phyloP scores from a whole-genome alignment of 2,888 invertebrate genomes.

The Drosophila silvestris region DNA sequence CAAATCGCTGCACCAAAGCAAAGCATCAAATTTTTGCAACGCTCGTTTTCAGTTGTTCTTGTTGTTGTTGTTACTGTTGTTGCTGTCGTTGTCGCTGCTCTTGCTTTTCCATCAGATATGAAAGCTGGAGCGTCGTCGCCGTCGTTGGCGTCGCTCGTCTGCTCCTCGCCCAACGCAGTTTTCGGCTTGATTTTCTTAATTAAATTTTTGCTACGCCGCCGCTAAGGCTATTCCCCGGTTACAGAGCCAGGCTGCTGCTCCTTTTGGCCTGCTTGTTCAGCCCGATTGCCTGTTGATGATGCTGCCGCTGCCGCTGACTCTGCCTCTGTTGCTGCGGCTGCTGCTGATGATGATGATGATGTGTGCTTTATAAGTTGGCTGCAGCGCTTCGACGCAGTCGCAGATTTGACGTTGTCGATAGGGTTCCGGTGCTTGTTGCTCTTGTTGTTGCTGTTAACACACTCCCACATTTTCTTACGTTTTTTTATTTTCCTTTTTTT shows the following conservation, averaged over 20 bases:
- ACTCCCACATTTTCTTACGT: slow-evolving; percentile 70
- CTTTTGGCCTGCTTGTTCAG: slow-evolving; percentile 51
- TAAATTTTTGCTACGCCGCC: slow-evolving; percentile 80
- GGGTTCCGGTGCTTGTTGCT: slow-evolving; percentile 58
- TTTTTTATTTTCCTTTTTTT: slow-evolving; percentile 17
- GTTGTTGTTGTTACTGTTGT: slow-evolving; percentile 45
- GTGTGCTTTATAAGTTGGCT: slow-evolving; percentile 76
- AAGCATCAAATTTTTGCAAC: slow-evolving; percentile 77
- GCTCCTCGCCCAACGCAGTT: slow-evolving; percentile 72
- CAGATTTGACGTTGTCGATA: slow-evolving; percentile 72
- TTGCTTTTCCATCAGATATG: slow-evolving; percentile 80
- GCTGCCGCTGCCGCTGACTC: slow-evolving; percentile 30
- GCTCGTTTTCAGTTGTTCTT: slow-evolving; percentile 71
- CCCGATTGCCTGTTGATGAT: slow-evolving; percentile 58
- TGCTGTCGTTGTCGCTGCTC: slow-evolving; percentile 65
- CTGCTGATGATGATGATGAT: slow-evolving; percentile 68
- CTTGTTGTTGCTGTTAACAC: slow-evolving; percentile 77
- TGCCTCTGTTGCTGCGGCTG: slow-evolving; percentile 27
- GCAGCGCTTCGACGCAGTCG: slow-evolving; percentile 67
- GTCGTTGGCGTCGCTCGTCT: slow-evolving; percentile 62
- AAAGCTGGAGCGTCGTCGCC: slow-evolving; percentile 77
- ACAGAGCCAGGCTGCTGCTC: slow-evolving; percentile 37
- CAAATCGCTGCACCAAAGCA: slow-evolving; percentile 64
- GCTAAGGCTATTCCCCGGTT: slow-evolving; percentile 68
- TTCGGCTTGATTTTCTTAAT: slow-evolving; percentile 81